A percentile compares a stretch with the other conserved stretches of the same genome.
These are phyloP conservation scores for Tetrapedia diversipes DNA, from an alignment of 2,888 invertebrate genomes.

Conservation along the genomic window DNA sequence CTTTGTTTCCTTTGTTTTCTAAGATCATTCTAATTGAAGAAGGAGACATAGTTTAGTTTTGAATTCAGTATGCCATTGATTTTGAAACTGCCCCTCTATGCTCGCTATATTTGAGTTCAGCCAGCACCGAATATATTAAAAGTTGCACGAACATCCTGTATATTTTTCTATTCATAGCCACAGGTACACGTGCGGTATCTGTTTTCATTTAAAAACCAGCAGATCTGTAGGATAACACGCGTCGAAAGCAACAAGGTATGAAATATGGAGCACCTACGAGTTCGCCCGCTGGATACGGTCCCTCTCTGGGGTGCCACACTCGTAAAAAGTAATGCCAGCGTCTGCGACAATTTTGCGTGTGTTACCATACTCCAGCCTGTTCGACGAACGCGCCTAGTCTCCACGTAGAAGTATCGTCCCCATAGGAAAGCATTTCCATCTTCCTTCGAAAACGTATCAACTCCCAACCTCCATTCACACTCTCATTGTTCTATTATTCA, in stretches of 20 bases:
- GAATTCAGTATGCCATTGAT: too few relatives aligned
- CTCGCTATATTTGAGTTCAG: not conserved
- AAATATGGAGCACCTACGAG: constrained; percentile 67
- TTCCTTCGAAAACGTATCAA: constrained; percentile 23
- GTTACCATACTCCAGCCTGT: not conserved
- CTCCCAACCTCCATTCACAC: not conserved
- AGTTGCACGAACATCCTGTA: not conserved
- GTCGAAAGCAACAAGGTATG: constrained; percentile 65
- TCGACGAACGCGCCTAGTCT: constrained; percentile 11
- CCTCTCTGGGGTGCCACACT: constrained; percentile 71
- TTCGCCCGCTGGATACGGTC: constrained; percentile 62
- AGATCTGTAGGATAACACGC: constrained; percentile 34
- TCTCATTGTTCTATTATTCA: constrained; percentile 70
- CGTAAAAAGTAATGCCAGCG: constrained; percentile 73
- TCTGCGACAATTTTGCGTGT: constrained; percentile 37
- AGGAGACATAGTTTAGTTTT: not conserved
- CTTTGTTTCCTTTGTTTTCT: too few relatives aligned
- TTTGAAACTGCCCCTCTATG: not conserved
- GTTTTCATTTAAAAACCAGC: constrained; percentile 49
- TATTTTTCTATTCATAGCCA: constrained; percentile 27
- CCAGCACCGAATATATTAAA: not conserved
- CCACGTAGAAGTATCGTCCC: constrained; percentile 16
- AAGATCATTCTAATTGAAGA: too few relatives aligned
- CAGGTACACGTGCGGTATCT: constrained; percentile 25
- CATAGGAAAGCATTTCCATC: constrained; percentile 29